A percentile compares a stretch with the other conserved stretches of the same genome.
phyloP scores from a whole-genome alignment of 2,797 vertebrate genomes.

The Chromis chromis region DNA sequence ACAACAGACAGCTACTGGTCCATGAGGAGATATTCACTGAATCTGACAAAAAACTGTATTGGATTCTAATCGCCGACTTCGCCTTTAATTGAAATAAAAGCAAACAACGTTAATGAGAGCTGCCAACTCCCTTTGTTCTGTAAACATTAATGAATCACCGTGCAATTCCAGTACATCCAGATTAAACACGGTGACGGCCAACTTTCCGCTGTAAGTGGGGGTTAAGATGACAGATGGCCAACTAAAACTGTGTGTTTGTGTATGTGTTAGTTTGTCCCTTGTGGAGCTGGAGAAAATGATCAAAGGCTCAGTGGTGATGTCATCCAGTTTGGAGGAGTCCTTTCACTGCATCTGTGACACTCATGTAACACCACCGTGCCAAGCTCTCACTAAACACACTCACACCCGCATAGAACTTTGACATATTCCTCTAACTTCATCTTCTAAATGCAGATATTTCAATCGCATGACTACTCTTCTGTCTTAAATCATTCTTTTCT shows the following conservation, averaged over 20 bases:
- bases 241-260: constrained; percentile 24
- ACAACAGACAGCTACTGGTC: too few species aligned
- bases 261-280: constrained; percentile 74
- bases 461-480: neutral
- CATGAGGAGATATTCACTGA: too few species aligned
- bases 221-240: constrained; percentile 11
- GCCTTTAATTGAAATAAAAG: constrained; percentile 4
- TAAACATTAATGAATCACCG: neutral
- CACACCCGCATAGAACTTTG: neutral
- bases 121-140: too few species aligned
- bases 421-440: constrained; percentile 2
- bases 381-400: neutral
- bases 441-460: constrained; percentile 7
- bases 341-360: constrained; percentile 86
- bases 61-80: too few species aligned
- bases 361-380: constrained; percentile 81
- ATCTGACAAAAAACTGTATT: too few species aligned
- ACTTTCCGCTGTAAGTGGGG: neutral
- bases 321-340: constrained; percentile 35
- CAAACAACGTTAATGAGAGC: constrained; percentile 7
- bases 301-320: constrained; percentile 86
- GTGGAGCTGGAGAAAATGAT: constrained; percentile 85
- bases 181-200: neutral
- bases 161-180: neutral
- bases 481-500: constrained; percentile 12